phyloP scores from a whole-genome alignment of 2,113 vertebrate genomes.

The Dicrurus megarhynchus region DNA sequence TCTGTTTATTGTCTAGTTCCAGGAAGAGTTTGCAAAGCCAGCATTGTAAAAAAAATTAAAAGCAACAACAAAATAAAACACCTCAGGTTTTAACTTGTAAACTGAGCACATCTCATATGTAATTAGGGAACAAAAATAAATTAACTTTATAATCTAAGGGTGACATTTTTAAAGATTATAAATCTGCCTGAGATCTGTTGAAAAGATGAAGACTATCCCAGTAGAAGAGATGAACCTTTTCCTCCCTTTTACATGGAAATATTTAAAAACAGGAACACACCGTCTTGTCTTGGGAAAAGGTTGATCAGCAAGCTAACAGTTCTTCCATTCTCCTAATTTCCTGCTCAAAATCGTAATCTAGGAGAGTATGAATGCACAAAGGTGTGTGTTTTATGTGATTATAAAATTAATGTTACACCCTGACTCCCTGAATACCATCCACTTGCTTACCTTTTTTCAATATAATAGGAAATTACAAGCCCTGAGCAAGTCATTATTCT shows the following conservation, averaged over 20 bases:
- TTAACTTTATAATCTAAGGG: conserved; percentile 23
- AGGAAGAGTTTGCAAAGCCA: background rate
- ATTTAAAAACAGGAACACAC: background rate
- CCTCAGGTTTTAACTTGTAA: background rate
- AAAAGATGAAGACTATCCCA: background rate
- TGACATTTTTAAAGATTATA: conserved; percentile 1
- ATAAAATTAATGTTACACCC: background rate
- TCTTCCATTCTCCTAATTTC: background rate
- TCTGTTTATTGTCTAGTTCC: background rate
- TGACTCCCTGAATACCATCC: background rate
- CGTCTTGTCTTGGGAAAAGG: background rate
- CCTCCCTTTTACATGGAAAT: background rate
- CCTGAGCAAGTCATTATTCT: background rate
- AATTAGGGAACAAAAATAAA: background rate
- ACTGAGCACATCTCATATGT: background rate
- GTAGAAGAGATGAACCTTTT: background rate
- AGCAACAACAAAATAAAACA: accelerated
- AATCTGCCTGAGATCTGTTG: background rate
- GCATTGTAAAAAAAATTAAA: background rate
- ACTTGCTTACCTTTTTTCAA: background rate
- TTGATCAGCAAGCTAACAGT: background rate
- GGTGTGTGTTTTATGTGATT: background rate
- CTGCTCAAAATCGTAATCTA: background rate
- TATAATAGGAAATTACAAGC: background rate
- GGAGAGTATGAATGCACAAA: background rate